Conservation (phyloP, 2,888 invertebrate genomes). For the Diogma glabrata region DNA sequence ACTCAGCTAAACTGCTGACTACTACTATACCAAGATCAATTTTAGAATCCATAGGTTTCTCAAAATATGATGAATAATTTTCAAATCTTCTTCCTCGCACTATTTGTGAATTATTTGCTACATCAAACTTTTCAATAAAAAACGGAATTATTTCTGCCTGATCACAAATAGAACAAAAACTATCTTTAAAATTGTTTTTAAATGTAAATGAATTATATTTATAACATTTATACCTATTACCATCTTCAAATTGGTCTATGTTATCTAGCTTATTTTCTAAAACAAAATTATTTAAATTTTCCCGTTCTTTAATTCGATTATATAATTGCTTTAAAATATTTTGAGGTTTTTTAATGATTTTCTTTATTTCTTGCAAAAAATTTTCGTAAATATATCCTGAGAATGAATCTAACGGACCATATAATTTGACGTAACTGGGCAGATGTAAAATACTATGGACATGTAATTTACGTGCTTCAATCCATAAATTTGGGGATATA, state of each 20-base stretch:
- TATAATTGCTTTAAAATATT: slow-evolving; percentile 1
- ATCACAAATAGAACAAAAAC: not conserved
- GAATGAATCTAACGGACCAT: slow-evolving; percentile 2
- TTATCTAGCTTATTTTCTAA: not conserved
- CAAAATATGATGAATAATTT: not conserved
- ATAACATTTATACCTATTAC: not conserved
- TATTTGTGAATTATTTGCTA: not conserved
- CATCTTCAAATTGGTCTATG: not conserved
- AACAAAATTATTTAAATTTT: not conserved
- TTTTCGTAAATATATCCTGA: too few relatives aligned
- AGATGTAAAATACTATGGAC: slow-evolving; percentile 1
- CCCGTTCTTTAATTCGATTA: not conserved
- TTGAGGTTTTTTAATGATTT: not conserved
- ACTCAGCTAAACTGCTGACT: too few relatives aligned
- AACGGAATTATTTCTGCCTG: not conserved
- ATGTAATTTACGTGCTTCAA: slow-evolving; percentile 5
- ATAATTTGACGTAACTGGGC: not conserved
- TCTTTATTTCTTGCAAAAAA: too few relatives aligned
- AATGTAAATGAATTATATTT: not conserved
- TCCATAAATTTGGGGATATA: slow-evolving; percentile 16
- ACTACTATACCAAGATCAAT: slow-evolving; percentile 1
- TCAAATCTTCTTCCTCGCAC: slow-evolving; percentile 6
- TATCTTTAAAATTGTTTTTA: not conserved
- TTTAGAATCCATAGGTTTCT: not conserved
- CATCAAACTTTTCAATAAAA: not conserved